phyloP scores from a whole-genome alignment of 1,140 invertebrate genomes.

The Papilio polytes region DNA sequence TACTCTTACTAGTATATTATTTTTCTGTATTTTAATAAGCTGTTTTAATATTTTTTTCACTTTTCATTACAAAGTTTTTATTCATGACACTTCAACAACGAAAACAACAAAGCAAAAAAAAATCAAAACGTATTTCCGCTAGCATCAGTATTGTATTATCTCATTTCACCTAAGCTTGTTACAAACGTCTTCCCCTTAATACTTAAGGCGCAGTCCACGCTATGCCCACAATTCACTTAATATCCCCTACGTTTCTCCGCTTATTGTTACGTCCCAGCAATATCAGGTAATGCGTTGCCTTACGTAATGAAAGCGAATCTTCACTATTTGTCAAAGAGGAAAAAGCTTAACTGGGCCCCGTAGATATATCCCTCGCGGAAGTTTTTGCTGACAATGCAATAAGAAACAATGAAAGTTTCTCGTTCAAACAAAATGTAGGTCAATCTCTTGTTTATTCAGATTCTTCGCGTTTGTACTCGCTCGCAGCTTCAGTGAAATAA shows the following conservation, averaged over 20 bases:
- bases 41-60: too few relatives aligned
- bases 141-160: neutral
- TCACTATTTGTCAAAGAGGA: constrained; percentile 60
- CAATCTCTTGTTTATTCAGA: constrained; percentile 58
- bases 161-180: constrained; percentile 9
- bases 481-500: neutral
- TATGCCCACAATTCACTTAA: constrained; percentile 50
- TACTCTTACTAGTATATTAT: too few relatives aligned
- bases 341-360: constrained; percentile 36
- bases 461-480: neutral
- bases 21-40: too few relatives aligned
- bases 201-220: constrained; percentile 2
- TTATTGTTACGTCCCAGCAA: constrained; percentile 67
- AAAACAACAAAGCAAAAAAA: neutral
- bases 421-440: constrained; percentile 52
- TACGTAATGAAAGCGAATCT: constrained; percentile 66
- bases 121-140: neutral
- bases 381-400: constrained; percentile 56
- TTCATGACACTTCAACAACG: neutral
- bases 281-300: constrained; percentile 66
- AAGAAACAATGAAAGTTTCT: constrained; percentile 40
- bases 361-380: constrained; percentile 41
- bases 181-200: constrained; percentile 20
- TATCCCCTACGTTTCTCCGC: constrained; percentile 46
- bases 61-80: too few relatives aligned